Conservation (phyloP, 2,888 invertebrate species). For the Dorcus parallelipipedus region DNA sequence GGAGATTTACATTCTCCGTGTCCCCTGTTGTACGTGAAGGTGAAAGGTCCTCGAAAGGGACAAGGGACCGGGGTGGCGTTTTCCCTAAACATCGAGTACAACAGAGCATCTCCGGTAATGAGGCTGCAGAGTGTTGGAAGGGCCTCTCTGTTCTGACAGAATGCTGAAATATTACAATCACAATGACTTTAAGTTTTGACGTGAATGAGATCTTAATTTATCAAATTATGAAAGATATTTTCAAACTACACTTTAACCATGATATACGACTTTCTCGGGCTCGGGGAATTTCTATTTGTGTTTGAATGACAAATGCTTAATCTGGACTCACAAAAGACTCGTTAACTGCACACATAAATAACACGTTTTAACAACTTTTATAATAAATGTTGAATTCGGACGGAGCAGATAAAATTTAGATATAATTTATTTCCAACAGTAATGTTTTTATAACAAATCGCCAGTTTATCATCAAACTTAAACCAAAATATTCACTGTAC, state of each 20-base stretch:
- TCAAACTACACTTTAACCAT: conserved; percentile 18
- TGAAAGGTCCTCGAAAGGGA: conserved; percentile 84
- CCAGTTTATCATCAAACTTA: too few relatives aligned
- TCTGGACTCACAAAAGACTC: conserved; percentile 16
- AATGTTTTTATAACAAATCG: too few relatives aligned
- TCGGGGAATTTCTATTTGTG: conserved; percentile 15
- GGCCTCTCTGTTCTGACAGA: conserved; percentile 70
- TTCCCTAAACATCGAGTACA: conserved; percentile 87
- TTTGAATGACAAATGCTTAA: conserved; percentile 10
- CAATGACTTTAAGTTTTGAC: background rate
- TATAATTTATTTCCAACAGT: too few relatives aligned
- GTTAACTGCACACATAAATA: conserved; percentile 12
- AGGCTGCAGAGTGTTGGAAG: conserved; percentile 78
- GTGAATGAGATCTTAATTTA: conserved; percentile 18
- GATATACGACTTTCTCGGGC: conserved; percentile 14
- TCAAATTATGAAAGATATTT: conserved; percentile 17
- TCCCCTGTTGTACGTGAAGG: conserved; percentile 89
- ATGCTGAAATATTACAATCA: conserved; percentile 56
- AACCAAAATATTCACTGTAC: too few relatives aligned
- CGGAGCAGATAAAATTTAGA: too few relatives aligned
- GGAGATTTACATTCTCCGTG: conserved; percentile 88
- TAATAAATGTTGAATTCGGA: too few relatives aligned
- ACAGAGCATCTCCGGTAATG: conserved; percentile 84
- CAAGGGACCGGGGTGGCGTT: conserved; percentile 86
- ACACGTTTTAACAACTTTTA: background rate